Evolutionary conservation across 2,888 invertebrate genomes (phyloP), one percentile per base, ranked within the genome.

Genomic region (Pomacea canaliculata): DNA sequence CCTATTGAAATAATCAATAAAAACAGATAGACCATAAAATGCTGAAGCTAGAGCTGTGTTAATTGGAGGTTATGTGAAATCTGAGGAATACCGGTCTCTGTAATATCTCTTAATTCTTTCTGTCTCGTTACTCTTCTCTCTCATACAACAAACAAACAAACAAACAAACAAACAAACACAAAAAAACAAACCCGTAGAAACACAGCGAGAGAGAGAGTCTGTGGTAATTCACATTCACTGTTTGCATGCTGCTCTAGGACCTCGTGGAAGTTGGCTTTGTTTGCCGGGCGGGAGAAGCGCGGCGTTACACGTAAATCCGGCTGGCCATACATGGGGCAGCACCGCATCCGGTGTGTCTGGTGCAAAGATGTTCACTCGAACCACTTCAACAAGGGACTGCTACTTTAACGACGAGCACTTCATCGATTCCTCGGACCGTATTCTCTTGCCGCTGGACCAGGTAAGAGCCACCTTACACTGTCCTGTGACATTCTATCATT

Each of bases 241-340:
- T 60, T 2, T 60, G 5, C 60, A 16, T 60, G 60, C 18, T n/a
- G n/a, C 60, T 12, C n/a, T 37, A 73, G 73, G 73, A 49, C 27
- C 12, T 73, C 37, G 73, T 73, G 66, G 73, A 73, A 56, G 37
- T 73, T 23, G 73, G 73, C 7, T 46, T 73, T 27, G 56, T 73
- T 16, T 48, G 73, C 59, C 19, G 56, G 9, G 66, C 73, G 7
- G 73, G 73, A 5, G 66, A n/a, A 73, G 56, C 19, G 16, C n/a
- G 27, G 73, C 27, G 16, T 18, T 5, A 19, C 51, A 65, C 27
- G 8, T n/a, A 51, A 18, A 65, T 73, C 27, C 66, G 13, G 37
- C 18, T 73, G 73, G 66, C 66, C 65, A 73, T n/a, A 73, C 66
- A 37, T 56, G n/a, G 66, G 73, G 73, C 19, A 56, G 65, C 19